Base-by-base conservation (phyloP, 2,888 invertebrate species). In the Ecliptopera silaceata region DNA sequence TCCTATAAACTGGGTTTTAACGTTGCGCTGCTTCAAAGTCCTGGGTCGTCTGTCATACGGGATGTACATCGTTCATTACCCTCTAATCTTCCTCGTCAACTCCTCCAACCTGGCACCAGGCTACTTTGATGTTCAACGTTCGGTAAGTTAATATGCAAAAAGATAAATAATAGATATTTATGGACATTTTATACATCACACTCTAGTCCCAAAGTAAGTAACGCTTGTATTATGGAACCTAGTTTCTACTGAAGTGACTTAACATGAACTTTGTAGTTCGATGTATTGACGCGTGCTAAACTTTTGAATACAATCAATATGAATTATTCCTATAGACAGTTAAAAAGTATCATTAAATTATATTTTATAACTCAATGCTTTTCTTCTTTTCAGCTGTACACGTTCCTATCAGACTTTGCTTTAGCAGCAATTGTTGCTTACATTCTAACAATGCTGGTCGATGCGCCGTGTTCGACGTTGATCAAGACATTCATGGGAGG, bases 31-130 rank as follows among this genome's bases (percentile, higher is more conserved):
- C 43, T 93, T 92, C 83, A 89, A 92, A 68, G 71, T 92, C 1
- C 70, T 92, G 2, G 84, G 88, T 17, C 84, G 92, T 38, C 71
- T 93, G 1, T 92, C 92, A 0, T 93, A 92, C 52, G 91, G 91
- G 1, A 91, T 93, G 82, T 93, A 92, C 60, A 57, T 93, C 3
- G 75, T 91, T 0, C 93, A 93, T 65, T 81, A 85, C 13, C 76
- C 84, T 0, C 61, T 92, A 0, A 77, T 77, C 49, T 71, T 73
- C n/a, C 26, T 79, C 1, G 63, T 75, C 1, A 76, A 75, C 39
- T 65, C 72, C 0, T 69, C 72, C 34, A 46, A 45, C 0, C 12
- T 80, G 0, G 56, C 71, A 0, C 78, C 80, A 0, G 56, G 65
- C 0, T 72, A 72, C 48, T 86, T 86, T 48, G 61, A 22, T 29